Evolutionary conservation across 2,888 invertebrate species (phyloP), one percentile per base, ranked within the genome.

Genomic region (Agrochola circellaris): DNA sequence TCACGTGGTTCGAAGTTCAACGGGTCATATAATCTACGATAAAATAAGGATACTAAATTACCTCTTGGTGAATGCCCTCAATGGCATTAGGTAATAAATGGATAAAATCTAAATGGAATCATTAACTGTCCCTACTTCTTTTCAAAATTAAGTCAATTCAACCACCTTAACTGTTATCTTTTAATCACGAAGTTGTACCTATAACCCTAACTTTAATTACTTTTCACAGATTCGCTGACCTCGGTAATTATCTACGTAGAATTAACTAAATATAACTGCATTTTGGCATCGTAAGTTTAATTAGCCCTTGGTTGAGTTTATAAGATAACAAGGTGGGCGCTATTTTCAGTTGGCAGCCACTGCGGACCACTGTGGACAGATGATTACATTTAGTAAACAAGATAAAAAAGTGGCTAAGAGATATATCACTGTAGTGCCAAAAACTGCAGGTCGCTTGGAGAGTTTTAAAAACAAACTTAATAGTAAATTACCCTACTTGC

Each of bases 221-320:
- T 45, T 26, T 68, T 42, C 23, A 38, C 6, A 30, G 34, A 30
- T 30, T 42, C 13, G 0, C 5, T n/a, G 54, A 58, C 38, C 74
- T 66, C 64, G 17, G 54, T 80, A 51, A 76, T 78, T 82, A 54
- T 11, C 11, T 54, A 75, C 79, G 78, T 67, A 42, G 66, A 65
- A 26, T 66, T 20, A n/a, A 74, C 77, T 88, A 88, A 84, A 84
- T 82, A 88, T 89, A 88, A 60, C 38, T 48, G 61, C 64, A 81
- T 76, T 84, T 88, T 88, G 88, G 88, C 89, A 85, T 79, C 87
- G 85, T 85, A 83, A 82, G 61, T 87, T 74, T 80, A 87, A 88
- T 88, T 84, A 89, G 91, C 93, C 93, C 93, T 94, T 93, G 93
- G 89, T 93, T 92, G 93, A 90, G 75, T 83, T 81, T 87, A 84